Conservation (phyloP, 2,797 vertebrate species). For the Echiichthys vipera region DNA sequence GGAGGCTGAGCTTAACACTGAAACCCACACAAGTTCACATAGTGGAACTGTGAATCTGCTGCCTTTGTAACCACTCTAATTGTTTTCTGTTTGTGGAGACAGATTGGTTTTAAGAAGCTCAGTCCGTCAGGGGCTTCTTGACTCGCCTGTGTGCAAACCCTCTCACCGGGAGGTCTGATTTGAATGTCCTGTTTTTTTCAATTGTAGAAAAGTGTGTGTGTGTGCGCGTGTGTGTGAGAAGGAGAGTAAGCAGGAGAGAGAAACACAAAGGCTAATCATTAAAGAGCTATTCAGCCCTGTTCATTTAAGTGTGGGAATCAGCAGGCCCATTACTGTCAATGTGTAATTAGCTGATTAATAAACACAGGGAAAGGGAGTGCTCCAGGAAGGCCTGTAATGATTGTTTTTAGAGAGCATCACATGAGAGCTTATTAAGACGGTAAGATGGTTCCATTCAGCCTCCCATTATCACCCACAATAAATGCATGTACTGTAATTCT, state of each 20-base stretch:
- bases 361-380: constrained; percentile 81
- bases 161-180: constrained; percentile 65
- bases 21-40: constrained; percentile 44
- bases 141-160: constrained; percentile 55
- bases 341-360: constrained; percentile 92
- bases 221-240: constrained; percentile 21
- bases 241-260: constrained; percentile 38
- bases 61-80: constrained; percentile 45
- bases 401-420: constrained; percentile 86
- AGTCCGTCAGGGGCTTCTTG: constrained; percentile 49
- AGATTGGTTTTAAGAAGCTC: constrained; percentile 42
- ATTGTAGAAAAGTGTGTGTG: constrained; percentile 27
- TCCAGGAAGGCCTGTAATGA: constrained; percentile 84
- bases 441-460: constrained; percentile 80
- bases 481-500: constrained; percentile 72
- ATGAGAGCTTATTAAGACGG: constrained; percentile 85
- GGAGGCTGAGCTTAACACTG: constrained; percentile 48
- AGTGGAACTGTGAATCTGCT: constrained; percentile 31
- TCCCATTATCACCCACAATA: constrained; percentile 80
- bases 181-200: constrained; percentile 60
- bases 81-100: constrained; percentile 36
- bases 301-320: constrained; percentile 89
- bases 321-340: constrained; percentile 88
- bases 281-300: constrained; percentile 86
- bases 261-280: constrained; percentile 88